Base-by-base conservation (phyloP, 2,113 vertebrate genomes). In the Lasiurus borealis region DNA sequence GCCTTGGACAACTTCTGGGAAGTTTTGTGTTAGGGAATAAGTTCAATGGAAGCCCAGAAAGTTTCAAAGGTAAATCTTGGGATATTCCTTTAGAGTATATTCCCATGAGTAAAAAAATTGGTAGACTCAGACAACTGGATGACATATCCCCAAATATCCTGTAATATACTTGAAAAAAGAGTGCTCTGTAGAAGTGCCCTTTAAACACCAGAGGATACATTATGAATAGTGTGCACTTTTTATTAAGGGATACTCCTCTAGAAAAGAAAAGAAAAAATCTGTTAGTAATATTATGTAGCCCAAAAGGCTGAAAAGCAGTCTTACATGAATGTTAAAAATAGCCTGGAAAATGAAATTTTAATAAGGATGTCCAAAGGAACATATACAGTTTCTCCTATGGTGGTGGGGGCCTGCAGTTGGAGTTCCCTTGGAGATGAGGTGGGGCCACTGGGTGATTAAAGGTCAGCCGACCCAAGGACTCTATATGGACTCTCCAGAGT, bases 21-120 rank as follows among this genome's bases (percentile, higher is more conserved):
- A 89, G 11, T 85, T 66, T 95, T 93, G 34, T 19, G 36, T 54
- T 93, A 85, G 36, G 69, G 15, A 81, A 87, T 85, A 71, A 78
- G 7, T 80, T 90, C 59, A 91, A 82, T n/a, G 69, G 40, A 85
- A 92, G 34, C 4, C 34, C 71, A 80, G 57, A 95, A 81, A 83
- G 44, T 76, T 81, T 94, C 15, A 75, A 81, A 94, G 82, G 29
- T 9, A 66, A 80, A 86, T 86, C 54, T 95, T 84, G 64, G 44
- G 69, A 50, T 68, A 66, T 14, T 88, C 2, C n/a, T 83, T 73
- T n/a, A 46, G 27, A 68, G 25, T 44, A 29, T 64, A 66, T 84
- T 89, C 82, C 48, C 18, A 29, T 29, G 9, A 27, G 48, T 2
- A 3, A 36, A 48, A 62, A 2, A 21, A 46, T 21, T 75, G 59